Percentiles rank a stretch among this genome's conserved stretches.
Conservation (phyloP, 1,140 invertebrate species). For the Ephestia elutella region DNA sequence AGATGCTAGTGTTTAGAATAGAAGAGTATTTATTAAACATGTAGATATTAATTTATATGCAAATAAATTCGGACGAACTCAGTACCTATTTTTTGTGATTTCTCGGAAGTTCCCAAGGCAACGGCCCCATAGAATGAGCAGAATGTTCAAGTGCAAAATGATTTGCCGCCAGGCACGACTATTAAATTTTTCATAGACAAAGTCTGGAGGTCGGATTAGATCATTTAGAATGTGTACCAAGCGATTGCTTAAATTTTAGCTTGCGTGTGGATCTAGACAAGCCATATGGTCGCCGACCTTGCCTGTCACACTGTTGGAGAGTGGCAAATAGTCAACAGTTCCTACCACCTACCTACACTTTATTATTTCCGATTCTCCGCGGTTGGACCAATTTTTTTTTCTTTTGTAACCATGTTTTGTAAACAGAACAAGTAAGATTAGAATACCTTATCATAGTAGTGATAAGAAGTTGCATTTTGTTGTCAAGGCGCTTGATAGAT, state of each 20-base stretch:
- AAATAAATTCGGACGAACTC: not conserved
- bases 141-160: constrained; percentile 26
- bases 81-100: constrained; percentile 10
- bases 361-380: constrained; percentile 33
- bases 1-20: no score
- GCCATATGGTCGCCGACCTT: constrained; percentile 49
- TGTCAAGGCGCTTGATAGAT: no score
- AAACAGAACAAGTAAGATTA: constrained; percentile 11
- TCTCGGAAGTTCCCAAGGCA: constrained; percentile 23
- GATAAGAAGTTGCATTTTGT: not conserved
- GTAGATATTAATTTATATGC: no score
- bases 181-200: not conserved
- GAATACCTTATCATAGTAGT: not conserved
- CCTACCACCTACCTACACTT: constrained; percentile 34
- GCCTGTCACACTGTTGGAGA: constrained; percentile 26
- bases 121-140: constrained; percentile 3
- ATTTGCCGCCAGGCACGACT: constrained; percentile 19
- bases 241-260: constrained; percentile 6
- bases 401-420: not conserved
- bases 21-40: no score
- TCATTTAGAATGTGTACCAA: not conserved
- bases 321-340: constrained; percentile 25
- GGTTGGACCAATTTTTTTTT: constrained; percentile 1
- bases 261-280: constrained; percentile 25
- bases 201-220: constrained; percentile 2